These are phyloP conservation scores for Chloroceryle aenea DNA, from an alignment of 2,113 vertebrate genomes.

Conservation along the genomic window DNA sequence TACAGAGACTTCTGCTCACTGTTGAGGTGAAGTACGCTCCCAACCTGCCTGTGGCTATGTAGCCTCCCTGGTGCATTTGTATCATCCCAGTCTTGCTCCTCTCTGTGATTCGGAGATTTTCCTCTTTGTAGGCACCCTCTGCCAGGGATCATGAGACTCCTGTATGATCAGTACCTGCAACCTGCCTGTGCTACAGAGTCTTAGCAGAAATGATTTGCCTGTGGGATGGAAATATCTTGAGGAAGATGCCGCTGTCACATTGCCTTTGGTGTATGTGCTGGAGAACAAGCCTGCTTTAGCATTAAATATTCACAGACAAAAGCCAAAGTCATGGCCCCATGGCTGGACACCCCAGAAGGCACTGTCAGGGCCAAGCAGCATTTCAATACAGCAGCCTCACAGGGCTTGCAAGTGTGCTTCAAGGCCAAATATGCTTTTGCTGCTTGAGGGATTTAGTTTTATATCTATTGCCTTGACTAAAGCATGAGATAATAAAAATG, in stretches of 20 bases:
- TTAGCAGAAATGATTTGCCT: neutral
- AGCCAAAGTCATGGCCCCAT: neutral
- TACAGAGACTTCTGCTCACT: neutral
- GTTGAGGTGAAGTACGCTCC: neutral
- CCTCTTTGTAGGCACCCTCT: neutral
- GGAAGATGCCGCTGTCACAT: neutral
- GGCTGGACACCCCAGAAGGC: neutral
- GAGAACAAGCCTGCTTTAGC: neutral
- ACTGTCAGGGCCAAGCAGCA: neutral
- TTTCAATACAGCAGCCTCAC: neutral
- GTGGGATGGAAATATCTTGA: neutral
- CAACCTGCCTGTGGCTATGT: neutral
- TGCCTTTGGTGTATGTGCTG: neutral
- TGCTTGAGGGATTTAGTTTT: neutral
- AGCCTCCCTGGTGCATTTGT: neutral
- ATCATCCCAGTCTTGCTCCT: neutral
- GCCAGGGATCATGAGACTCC: neutral
- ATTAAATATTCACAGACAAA: neutral
- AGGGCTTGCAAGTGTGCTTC: neutral
- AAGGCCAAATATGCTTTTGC: neutral
- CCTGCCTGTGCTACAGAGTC: neutral
- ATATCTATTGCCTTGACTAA: fast-evolving
- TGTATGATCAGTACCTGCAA: neutral
- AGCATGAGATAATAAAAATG: neutral
- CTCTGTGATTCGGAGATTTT: neutral